A percentile compares a stretch with the other conserved stretches of the same genome.
phyloP scores from a whole-genome alignment of 2,888 invertebrate species.

The Ophioninae sp. region DNA sequence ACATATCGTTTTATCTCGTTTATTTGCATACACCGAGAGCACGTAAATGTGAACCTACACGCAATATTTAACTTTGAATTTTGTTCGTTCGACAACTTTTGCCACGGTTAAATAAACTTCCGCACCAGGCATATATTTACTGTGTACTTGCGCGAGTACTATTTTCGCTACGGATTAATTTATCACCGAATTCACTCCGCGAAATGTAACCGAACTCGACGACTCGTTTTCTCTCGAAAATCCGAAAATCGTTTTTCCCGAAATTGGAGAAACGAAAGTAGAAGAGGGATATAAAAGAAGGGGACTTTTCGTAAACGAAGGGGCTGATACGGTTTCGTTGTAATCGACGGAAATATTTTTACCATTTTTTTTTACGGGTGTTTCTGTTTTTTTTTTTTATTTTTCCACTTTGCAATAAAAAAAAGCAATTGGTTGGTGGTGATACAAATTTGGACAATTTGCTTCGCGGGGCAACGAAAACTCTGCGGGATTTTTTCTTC shows the following conservation, averaged over 20 bases:
- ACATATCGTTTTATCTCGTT: background rate
- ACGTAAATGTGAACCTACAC: background rate
- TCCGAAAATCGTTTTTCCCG: background rate
- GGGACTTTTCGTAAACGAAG: background rate
- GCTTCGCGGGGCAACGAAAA: slow-evolving; percentile 42
- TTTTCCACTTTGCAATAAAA: background rate
- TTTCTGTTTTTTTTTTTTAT: background rate
- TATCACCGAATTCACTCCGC: background rate
- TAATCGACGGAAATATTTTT: background rate
- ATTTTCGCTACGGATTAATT: background rate
- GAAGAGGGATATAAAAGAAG: background rate
- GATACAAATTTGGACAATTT: slow-evolving; percentile 59
- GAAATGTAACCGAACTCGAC: background rate
- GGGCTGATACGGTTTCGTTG: background rate
- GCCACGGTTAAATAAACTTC: background rate
- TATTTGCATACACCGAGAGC: background rate
- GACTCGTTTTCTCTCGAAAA: background rate
- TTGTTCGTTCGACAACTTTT: background rate
- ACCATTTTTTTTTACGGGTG: background rate
- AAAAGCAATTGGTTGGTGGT: background rate
- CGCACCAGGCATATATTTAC: background rate
- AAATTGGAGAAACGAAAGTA: background rate
- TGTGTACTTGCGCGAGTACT: background rate
- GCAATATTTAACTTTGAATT: background rate
- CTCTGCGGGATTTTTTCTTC: slow-evolving; percentile 5